Base-by-base conservation (phyloP, 2,888 invertebrate species). In the Elaeidobius kamerunicus region DNA sequence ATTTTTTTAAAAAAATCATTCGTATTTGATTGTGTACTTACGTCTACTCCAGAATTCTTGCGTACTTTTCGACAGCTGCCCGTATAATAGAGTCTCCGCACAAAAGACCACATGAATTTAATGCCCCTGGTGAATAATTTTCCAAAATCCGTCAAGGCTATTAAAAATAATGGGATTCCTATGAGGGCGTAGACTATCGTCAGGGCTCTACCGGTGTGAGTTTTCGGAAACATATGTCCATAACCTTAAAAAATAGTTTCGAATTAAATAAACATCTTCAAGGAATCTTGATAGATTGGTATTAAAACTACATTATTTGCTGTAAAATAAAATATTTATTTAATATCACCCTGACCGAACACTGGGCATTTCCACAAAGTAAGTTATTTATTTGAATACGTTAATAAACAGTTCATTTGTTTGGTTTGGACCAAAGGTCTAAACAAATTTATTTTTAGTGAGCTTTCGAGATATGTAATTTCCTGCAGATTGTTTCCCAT, bases 81-180 rank as follows among this genome's bases (percentile, higher is more conserved):
- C 0, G 91, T 92, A 68, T 90, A 91, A 71, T 91, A 91, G 2
- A 91, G 75, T 53, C 91, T 77, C 44, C 91, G 74, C 9, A 91
- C 89, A 66, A 85, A 91, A 0, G 89, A 85, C 91, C 93, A 94
- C 17, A 92, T 76, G 72, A 89, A 91, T 73, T 96, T 96, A 58
- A 96, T 88, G 57, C 84, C 82, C 60, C 93, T 79, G 0, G 95
- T 96, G 68, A 98, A 89, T 7, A 92, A 78, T 76, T 93, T 95
- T 60, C 97, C 97, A 68, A 97, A 89, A 76, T 96, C 95, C 27
- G 95, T 93, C 60, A 99, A 73, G 14, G 96, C 85, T 50, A 98
- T 91, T 61, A 98, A 78, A 73, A 98, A 95, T 64, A 98, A 79
- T 0, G 98, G 98, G 64, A 98, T 96, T 5, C 98, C 98, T 58